Percentiles rank a stretch among this genome's conserved stretches.
phyloP scores from a whole-genome alignment of 2,888 invertebrate species.

The Malthinus flaveolus region DNA sequence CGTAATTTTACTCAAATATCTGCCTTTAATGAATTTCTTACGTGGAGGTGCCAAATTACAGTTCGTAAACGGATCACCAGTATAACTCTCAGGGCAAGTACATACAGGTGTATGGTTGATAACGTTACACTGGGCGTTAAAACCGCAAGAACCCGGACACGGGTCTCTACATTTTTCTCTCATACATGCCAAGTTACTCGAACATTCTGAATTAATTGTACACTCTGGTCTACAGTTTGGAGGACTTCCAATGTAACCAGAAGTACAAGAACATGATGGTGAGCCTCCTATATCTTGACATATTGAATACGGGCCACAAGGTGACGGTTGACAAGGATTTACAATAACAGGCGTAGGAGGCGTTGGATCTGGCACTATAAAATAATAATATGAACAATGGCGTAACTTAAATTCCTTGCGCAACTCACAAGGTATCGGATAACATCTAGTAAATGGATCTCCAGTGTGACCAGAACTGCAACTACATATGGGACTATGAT shows the following conservation, averaged over 20 bases:
- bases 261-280: slow-evolving; percentile 59
- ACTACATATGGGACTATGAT: slow-evolving; percentile 63
- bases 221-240: slow-evolving; percentile 62
- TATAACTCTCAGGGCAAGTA: slow-evolving; percentile 63
- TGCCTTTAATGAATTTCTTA: slow-evolving; percentile 10
- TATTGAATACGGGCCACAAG: slow-evolving; percentile 62
- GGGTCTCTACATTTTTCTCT: slow-evolving; percentile 66
- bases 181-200: slow-evolving; percentile 58
- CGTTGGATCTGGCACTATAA: slow-evolving; percentile 39
- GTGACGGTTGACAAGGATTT: slow-evolving; percentile 61
- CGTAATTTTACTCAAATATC: neutral
- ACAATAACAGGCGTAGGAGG: slow-evolving; percentile 56
- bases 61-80: slow-evolving; percentile 63
- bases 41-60: slow-evolving; percentile 45
- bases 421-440: slow-evolving; percentile 48
- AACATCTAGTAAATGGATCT: slow-evolving; percentile 64
- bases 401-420: neutral
- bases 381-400: neutral
- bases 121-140: slow-evolving; percentile 64
- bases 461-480: slow-evolving; percentile 68
- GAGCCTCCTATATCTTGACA: slow-evolving; percentile 58
- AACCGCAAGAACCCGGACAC: slow-evolving; percentile 66
- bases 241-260: slow-evolving; percentile 57
- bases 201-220: slow-evolving; percentile 59
- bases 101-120: slow-evolving; percentile 70